Evolutionary conservation across 2,888 invertebrate genomes (phyloP).

Genomic region (Lepeophtheirus nordmannii): DNA sequence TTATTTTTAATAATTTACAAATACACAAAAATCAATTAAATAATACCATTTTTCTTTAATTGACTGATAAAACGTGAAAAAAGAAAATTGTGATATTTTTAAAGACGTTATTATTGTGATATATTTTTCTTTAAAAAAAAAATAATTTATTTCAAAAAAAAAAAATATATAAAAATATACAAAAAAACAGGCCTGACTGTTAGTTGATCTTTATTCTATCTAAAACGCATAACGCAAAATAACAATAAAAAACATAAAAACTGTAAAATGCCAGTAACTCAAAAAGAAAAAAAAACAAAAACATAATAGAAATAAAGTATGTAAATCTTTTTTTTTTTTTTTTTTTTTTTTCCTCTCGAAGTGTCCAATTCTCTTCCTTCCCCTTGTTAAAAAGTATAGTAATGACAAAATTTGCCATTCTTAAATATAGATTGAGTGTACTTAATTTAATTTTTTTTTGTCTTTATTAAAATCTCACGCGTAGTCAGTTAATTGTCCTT

Average conservation of each 20-base stretch:
- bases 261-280: background rate
- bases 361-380: background rate
- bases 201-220: background rate
- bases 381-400: background rate
- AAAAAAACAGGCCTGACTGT: background rate
- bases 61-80: conserved; percentile 2
- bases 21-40: background rate
- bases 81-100: conserved; percentile 4
- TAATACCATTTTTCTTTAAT: conserved; percentile 6
- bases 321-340: no score
- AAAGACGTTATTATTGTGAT: conserved; percentile 3
- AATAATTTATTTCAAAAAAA: background rate
- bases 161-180: background rate
- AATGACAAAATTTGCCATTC: no score
- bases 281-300: background rate
- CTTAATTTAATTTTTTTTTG: no score
- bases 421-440: no score
- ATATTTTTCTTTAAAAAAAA: conserved; percentile 7
- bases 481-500: no score
- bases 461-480: no score
- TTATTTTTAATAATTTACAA: background rate
- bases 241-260: background rate
- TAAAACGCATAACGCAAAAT: conserved; percentile 2
- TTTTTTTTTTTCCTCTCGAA: no score
- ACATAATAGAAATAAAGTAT: no score